Evolutionary conservation across 2,888 invertebrate species (phyloP).

Genomic region (Tuta absoluta): DNA sequence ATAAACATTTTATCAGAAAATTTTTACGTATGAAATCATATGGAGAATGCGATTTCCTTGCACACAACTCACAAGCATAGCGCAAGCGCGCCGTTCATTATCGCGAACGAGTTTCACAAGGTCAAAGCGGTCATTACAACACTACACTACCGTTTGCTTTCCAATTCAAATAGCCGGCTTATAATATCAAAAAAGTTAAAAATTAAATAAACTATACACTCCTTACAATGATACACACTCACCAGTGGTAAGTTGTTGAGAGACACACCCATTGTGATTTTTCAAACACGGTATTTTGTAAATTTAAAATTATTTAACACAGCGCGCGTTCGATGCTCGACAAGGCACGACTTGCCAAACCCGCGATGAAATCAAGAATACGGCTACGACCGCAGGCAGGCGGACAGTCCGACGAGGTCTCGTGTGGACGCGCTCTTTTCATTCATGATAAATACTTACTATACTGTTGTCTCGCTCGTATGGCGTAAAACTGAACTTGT

Average conservation of each 20-base stretch:
- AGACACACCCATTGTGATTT: conserved; percentile 69
- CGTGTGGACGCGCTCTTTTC: conserved; percentile 63
- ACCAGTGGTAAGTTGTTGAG: conserved; percentile 72
- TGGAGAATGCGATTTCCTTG: conserved; percentile 51
- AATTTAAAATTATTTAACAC: conserved; percentile 46
- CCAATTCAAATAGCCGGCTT: conserved; percentile 68
- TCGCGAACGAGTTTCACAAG: conserved; percentile 78
- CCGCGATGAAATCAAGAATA: conserved; percentile 69
- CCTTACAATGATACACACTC: conserved; percentile 43
- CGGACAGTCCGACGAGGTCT: conserved; percentile 52
- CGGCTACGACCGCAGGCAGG: conserved; percentile 36
- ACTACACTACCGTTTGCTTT: conserved; percentile 75
- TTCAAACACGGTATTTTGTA: conserved; percentile 31
- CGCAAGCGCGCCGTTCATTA: conserved; percentile 63
- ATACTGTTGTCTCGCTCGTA: conserved; percentile 61
- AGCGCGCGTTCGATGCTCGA: conserved; percentile 46
- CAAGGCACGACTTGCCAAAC: conserved; percentile 70
- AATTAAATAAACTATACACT: conserved; percentile 28
- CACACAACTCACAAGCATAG: conserved; percentile 50
- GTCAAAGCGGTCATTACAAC: conserved; percentile 81
- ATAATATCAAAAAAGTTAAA: conserved; percentile 38
- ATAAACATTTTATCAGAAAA: neutral
- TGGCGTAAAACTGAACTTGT: conserved; percentile 35
- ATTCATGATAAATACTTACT: conserved; percentile 68
- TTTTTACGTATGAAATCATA: neutral